Percentiles rank a stretch among this genome's conserved stretches.
Conservation (phyloP, 2,113 vertebrate genomes). For the Parus major region DNA sequence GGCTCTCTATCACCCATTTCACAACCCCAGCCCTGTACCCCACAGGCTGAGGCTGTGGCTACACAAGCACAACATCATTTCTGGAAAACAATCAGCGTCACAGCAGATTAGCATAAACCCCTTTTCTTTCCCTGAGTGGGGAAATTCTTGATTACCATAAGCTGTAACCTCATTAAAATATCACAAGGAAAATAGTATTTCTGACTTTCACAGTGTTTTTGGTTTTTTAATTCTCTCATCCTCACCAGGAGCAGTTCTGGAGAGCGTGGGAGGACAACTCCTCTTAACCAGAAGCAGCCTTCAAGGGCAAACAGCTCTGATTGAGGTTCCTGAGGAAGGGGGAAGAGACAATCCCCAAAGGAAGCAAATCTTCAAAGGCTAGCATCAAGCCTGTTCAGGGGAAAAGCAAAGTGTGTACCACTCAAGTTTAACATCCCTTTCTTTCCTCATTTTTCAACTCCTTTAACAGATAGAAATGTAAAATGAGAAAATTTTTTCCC, state of each 20-base stretch:
- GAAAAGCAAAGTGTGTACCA: not conserved
- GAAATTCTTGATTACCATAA: constrained; percentile 56
- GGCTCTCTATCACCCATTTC: not conserved
- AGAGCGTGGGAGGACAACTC: constrained; percentile 38
- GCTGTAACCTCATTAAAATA: constrained; percentile 45
- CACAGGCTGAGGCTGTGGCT: not conserved
- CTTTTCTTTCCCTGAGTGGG: constrained; percentile 19
- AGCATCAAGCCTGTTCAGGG: not conserved
- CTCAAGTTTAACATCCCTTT: not conserved
- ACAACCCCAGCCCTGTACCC: not conserved
- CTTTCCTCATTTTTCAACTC: not conserved
- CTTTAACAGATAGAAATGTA: not conserved
- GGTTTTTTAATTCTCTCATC: not conserved
- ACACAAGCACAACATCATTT: not conserved
- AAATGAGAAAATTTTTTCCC: not conserved
- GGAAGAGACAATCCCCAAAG: not conserved
- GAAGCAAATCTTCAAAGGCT: constrained; percentile 39
- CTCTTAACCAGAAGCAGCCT: constrained; percentile 33
- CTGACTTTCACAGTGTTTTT: constrained; percentile 11
- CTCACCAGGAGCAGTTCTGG: not conserved
- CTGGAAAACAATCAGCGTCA: constrained; percentile 34
- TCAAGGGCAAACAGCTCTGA: constrained; percentile 41
- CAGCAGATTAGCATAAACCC: constrained; percentile 37
- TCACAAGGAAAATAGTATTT: constrained; percentile 39
- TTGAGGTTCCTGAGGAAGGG: not conserved